Conservation (phyloP, 2,113 vertebrate genomes). For the Dromaius novaehollandiae region DNA sequence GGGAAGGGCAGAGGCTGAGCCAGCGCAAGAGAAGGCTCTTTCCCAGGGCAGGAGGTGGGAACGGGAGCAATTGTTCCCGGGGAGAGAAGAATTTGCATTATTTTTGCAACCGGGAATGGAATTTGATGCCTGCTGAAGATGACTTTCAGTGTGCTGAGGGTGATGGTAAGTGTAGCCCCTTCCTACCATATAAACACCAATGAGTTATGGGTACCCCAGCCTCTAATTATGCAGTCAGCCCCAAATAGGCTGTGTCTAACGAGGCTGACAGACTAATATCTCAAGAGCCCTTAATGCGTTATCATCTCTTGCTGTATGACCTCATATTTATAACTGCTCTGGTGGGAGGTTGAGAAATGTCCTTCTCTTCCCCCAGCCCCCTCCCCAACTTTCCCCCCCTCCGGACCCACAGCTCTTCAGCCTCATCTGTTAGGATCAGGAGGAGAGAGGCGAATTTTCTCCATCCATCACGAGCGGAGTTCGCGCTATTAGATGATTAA, state of each 20-base stretch:
- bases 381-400: background rate
- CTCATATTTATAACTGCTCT: slow-evolving; percentile 77
- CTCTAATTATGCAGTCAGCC: slow-evolving; percentile 78
- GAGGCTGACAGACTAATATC: slow-evolving; percentile 78
- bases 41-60: background rate
- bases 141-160: slow-evolving; percentile 44
- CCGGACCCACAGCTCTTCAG: slow-evolving; percentile 37
- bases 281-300: slow-evolving; percentile 78
- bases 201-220: slow-evolving; percentile 77
- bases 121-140: slow-evolving; percentile 27
- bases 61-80: background rate
- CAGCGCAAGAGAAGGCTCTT: background rate
- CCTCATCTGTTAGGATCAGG: slow-evolving; percentile 66
- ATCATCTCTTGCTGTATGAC: slow-evolving; percentile 76
- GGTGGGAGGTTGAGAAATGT: slow-evolving; percentile 72
- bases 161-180: slow-evolving; percentile 18
- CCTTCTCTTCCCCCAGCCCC: slow-evolving; percentile 41
- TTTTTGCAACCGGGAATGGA: background rate
- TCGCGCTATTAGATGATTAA: slow-evolving; percentile 75
- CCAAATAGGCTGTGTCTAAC: slow-evolving; percentile 77
- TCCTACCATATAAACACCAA: slow-evolving; percentile 60
- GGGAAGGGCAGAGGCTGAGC: background rate
- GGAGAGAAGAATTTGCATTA: background rate
- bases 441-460: slow-evolving; percentile 60
- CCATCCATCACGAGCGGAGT: slow-evolving; percentile 69